phyloP scores from a whole-genome alignment of 1,140 invertebrate genomes.

The Orussus abietinus region DNA sequence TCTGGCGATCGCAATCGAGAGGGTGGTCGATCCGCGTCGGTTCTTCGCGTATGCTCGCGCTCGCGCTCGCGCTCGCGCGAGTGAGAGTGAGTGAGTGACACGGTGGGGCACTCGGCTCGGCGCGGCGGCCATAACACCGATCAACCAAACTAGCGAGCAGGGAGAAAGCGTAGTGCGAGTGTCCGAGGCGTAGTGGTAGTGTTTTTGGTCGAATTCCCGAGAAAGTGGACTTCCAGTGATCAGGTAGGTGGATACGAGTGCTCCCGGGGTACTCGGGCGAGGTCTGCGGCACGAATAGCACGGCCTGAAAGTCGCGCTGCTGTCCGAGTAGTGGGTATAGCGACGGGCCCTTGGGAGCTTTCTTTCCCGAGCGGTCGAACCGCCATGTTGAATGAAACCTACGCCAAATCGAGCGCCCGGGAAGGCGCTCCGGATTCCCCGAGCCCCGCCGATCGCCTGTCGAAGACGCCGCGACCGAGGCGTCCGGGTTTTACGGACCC shows the following conservation, averaged over 20 bases:
- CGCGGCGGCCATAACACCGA: conserved; percentile 50
- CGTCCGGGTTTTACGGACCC: too few species aligned
- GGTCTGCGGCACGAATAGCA: conserved; percentile 23
- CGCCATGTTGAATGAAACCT: conserved; percentile 53
- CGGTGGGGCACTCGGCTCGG: conserved; percentile 29
- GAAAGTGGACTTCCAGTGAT: conserved; percentile 36
- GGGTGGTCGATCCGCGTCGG: conserved; percentile 22
- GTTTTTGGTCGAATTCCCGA: conserved; percentile 36
- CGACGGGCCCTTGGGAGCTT: conserved; percentile 45
- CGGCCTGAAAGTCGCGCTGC: conserved; percentile 18
- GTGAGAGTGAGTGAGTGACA: conserved; percentile 37
- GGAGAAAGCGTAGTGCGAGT: conserved; percentile 44
- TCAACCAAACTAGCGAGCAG: conserved; percentile 30
- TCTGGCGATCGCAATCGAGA: conserved; percentile 1
- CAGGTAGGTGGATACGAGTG: conserved; percentile 39
- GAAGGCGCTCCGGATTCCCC: conserved; percentile 15
- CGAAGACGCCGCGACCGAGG: not conserved
- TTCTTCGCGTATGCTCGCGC: conserved; percentile 24
- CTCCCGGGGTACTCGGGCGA: conserved; percentile 9
- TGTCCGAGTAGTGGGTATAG: conserved; percentile 23
- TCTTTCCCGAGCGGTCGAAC: conserved; percentile 49
- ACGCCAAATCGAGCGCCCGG: conserved; percentile 37
- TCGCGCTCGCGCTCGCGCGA: conserved; percentile 26
- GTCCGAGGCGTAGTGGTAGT: conserved; percentile 37
- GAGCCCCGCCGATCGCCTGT: not conserved